phyloP scores from a whole-genome alignment of 2,888 invertebrate species.

The Incurvaria masculella region DNA sequence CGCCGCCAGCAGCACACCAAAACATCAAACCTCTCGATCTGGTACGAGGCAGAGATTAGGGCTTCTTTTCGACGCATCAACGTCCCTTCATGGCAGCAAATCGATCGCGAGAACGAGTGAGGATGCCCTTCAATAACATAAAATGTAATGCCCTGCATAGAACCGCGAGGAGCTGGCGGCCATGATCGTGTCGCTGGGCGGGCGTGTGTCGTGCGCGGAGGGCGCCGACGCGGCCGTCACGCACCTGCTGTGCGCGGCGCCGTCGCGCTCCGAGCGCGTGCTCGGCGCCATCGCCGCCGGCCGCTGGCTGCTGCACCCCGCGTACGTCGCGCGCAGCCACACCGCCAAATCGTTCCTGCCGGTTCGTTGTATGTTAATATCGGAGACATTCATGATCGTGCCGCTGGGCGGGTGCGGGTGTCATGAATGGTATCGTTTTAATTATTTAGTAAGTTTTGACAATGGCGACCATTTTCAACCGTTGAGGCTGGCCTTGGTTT shows the following conservation, averaged over 20 bases:
- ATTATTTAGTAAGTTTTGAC: too few relatives aligned
- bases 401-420: too few relatives aligned
- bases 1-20: too few relatives aligned
- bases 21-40: too few relatives aligned
- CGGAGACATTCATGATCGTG: too few relatives aligned
- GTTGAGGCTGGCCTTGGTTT: too few relatives aligned
- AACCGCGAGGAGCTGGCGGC: slow-evolving; percentile 51
- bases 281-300: slow-evolving; percentile 84
- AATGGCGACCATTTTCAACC: too few relatives aligned
- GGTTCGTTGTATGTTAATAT: too few relatives aligned
- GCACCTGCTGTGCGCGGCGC: slow-evolving; percentile 74
- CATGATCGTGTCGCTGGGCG: slow-evolving; percentile 61
- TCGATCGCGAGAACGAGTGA: background rate
- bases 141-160: slow-evolving; percentile 29
- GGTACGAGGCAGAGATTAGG: too few relatives aligned
- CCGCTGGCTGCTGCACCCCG: slow-evolving; percentile 82
- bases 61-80: background rate
- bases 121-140: background rate
- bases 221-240: slow-evolving; percentile 63
- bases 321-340: slow-evolving; percentile 69
- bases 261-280: slow-evolving; percentile 83
- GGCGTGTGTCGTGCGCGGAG: slow-evolving; percentile 53
- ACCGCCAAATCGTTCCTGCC: slow-evolving; percentile 59
- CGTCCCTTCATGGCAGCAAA: background rate
- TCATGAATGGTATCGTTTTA: too few relatives aligned